phyloP scores from a whole-genome alignment of 2,113 vertebrate genomes.

The Rattus rattus region DNA sequence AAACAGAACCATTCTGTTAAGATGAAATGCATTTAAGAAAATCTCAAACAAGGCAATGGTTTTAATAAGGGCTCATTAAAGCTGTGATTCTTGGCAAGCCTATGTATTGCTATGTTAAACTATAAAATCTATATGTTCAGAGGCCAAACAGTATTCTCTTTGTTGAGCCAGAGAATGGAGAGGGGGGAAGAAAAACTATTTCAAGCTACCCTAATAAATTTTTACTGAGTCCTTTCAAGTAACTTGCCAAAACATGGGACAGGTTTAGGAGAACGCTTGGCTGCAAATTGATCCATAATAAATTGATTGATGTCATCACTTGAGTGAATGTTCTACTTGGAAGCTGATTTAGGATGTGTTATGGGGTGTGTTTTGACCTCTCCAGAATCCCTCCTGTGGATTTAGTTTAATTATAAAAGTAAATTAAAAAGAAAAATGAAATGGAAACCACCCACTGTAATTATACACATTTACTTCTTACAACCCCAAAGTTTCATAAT shows the following conservation, averaged over 20 bases:
- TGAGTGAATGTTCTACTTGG: slow-evolving; percentile 74
- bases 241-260: slow-evolving; percentile 87
- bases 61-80: slow-evolving; percentile 85
- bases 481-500: background rate
- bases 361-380: slow-evolving; percentile 3
- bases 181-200: slow-evolving; percentile 66
- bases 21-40: slow-evolving; percentile 81
- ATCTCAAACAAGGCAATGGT: slow-evolving; percentile 84
- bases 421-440: background rate
- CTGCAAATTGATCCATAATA: slow-evolving; percentile 86
- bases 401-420: slow-evolving; percentile 58
- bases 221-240: slow-evolving; percentile 86
- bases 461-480: background rate
- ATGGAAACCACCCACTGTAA: background rate
- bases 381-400: slow-evolving; percentile 31
- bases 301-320: slow-evolving; percentile 86
- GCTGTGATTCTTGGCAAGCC: slow-evolving; percentile 87
- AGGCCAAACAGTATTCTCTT: slow-evolving; percentile 87
- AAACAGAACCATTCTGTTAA: slow-evolving; percentile 78
- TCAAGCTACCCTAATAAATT: slow-evolving; percentile 85
- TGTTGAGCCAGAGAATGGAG: slow-evolving; percentile 79
- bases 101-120: slow-evolving; percentile 82
- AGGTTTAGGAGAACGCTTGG: slow-evolving; percentile 84
- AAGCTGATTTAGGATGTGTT: slow-evolving; percentile 71
- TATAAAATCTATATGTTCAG: slow-evolving; percentile 85